These are phyloP conservation scores for Hippocampus mohnikei DNA, from an alignment of 2,113 vertebrate species.

Conservation along the genomic window DNA sequence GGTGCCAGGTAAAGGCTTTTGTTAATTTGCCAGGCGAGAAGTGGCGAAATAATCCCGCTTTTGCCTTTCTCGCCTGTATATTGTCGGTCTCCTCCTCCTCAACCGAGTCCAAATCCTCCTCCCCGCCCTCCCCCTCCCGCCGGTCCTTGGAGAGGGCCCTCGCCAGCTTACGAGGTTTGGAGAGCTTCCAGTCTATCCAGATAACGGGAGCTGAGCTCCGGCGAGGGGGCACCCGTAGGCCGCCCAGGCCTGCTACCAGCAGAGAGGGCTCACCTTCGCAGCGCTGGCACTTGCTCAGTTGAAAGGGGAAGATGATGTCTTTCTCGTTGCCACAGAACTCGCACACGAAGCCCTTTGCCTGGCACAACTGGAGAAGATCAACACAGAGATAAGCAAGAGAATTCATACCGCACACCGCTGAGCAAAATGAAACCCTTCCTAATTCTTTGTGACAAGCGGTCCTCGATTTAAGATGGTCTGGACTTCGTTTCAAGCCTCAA, in stretches of 20 bases:
- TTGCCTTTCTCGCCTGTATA: neutral
- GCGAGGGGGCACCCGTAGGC: conserved; percentile 23
- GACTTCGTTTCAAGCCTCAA: too few relatives aligned
- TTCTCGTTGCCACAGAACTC: conserved; percentile 94
- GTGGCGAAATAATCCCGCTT: conserved; percentile 5
- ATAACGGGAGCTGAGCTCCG: conserved; percentile 21
- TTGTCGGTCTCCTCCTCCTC: neutral
- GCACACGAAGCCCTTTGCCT: conserved; percentile 97
- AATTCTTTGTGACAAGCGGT: neutral
- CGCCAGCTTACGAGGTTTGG: conserved; percentile 53
- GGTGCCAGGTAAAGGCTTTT: conserved; percentile 26
- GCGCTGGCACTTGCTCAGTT: conserved; percentile 88
- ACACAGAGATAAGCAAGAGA: conserved; percentile 9
- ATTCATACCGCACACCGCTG: neutral
- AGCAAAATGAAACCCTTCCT: neutral
- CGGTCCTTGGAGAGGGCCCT: conserved; percentile 43
- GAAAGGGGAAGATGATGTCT: conserved; percentile 95
- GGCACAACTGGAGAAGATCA: conserved; percentile 80
- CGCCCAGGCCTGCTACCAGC: conserved; percentile 42
- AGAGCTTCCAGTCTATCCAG: conserved; percentile 63
- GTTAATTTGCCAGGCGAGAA: conserved; percentile 16
- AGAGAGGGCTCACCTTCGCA: conserved; percentile 87
- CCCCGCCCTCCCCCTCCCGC: conserved; percentile 63
- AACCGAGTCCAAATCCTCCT: conserved; percentile 25
- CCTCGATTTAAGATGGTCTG: neutral